These are phyloP conservation scores for Dicentrarchus labrax DNA, from an alignment of 2,113 vertebrate species.

Conservation along the genomic window DNA sequence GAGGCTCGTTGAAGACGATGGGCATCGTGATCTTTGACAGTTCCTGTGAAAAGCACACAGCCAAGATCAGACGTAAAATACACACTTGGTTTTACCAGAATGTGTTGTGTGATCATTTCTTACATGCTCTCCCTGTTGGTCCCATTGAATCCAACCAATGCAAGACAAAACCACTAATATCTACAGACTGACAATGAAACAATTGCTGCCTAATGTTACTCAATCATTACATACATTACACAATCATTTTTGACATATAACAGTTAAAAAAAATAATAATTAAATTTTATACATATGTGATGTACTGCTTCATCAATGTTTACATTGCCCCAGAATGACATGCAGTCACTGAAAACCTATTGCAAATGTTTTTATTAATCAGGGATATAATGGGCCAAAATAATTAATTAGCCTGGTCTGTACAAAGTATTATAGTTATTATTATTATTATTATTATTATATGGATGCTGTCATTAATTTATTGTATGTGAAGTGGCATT, in stretches of 20 bases:
- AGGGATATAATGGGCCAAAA: background rate
- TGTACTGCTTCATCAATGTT: too few species aligned
- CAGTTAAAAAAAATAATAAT: too few species aligned
- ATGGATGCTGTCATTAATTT: background rate
- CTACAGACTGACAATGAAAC: background rate
- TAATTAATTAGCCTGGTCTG: background rate
- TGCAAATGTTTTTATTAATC: too few species aligned
- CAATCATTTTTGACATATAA: background rate
- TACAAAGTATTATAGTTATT: background rate
- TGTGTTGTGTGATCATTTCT: background rate
- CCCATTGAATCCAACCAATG: background rate
- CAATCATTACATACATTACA: background rate
- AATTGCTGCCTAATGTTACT: background rate
- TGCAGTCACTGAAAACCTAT: too few species aligned
- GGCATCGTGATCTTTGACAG: slow-evolving; percentile 99
- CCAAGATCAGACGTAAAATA: too few species aligned
- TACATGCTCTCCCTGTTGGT: background rate
- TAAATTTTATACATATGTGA: too few species aligned
- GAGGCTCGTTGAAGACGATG: slow-evolving; percentile 95
- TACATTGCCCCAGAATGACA: too few species aligned
- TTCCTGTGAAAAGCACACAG: slow-evolving; percentile 84
- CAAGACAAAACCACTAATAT: background rate
- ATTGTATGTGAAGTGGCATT: background rate
- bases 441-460: background rate
- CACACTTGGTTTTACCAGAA: background rate